Evolutionary conservation across 2,113 vertebrate genomes (phyloP), one percentile per base, ranked within the genome.

Genomic region (Tachysurus fulvidraco): DNA sequence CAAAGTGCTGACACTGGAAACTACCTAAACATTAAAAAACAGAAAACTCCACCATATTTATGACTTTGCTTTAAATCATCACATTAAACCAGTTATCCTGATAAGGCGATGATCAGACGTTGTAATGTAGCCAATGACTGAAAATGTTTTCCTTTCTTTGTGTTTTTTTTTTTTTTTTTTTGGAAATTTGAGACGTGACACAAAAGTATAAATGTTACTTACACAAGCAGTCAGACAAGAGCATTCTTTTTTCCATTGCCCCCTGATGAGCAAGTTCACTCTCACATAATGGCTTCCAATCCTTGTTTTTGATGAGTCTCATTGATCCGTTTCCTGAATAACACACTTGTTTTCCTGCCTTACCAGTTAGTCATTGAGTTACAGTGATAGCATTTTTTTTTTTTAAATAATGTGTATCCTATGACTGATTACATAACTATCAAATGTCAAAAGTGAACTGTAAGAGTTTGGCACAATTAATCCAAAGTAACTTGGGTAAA

Each of bases 251-350:
- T 77, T 28, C 78, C 55, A 64, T 36, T 60, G 57, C 52, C 82
- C 46, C 78, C 77, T 81, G 57, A 87, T 85, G 62, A 74, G 82
- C 83, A 87, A 50, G 57, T 52, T 89, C 62, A 13, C 36, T 83
- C 73, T 59, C 5, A 55, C 9, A 71, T 88, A 85, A 88, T 86
- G 81, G 81, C 74, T 85, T 78, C 28, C 46, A 28, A 67, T 79
- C 54, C 6, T 52, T 73, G 64, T 85, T 86, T 73, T 52, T 57
- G 76, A 81, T 19, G 76, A 85, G 55, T 86, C 30, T 5, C 74
- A 83, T 83, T 86, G 86, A 86, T 89, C 87, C 11, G 36, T 54
- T 55, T 84, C 88, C 52, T 44, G 81, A 69, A 85, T 85, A 50
- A 83, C 83, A 71, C 71, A 46, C 25, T 89, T 73, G 60, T 78